phyloP scores from a whole-genome alignment of 53 echinoderm and acorn worm species.

The Mesocentrotus franciscanus region DNA sequence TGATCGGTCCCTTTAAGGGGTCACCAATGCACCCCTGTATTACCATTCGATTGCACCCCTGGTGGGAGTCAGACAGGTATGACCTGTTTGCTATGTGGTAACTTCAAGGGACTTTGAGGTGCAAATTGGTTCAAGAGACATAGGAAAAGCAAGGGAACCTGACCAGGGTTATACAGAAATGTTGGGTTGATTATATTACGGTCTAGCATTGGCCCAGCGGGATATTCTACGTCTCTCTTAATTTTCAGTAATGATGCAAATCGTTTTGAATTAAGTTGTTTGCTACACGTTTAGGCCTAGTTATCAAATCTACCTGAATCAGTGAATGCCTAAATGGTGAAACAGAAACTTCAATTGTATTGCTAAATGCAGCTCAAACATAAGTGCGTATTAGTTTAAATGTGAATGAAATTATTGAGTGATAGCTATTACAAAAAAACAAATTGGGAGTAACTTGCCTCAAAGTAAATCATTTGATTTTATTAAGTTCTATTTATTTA shows the following conservation, averaged over 20 bases:
- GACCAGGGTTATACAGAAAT: neutral
- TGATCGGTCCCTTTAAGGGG: too few species aligned
- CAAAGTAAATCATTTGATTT: too few species aligned
- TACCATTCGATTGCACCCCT: neutral
- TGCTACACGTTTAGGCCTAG: neutral
- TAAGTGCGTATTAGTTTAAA: neutral
- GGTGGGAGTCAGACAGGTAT: neutral
- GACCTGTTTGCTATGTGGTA: conserved; percentile 11
- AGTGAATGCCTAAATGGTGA: neutral
- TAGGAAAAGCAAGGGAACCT: neutral
- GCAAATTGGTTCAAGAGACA: conserved; percentile 36
- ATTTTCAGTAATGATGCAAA: conserved; percentile 8
- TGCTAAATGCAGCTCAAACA: neutral
- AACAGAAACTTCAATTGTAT: neutral
- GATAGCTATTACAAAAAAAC: too few species aligned
- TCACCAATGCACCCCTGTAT: too few species aligned
- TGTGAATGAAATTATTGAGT: too few species aligned
- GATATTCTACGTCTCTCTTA: neutral
- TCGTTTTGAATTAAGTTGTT: neutral
- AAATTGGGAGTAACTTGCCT: too few species aligned
- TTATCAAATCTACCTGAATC: too few species aligned
- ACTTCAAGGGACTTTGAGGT: neutral
- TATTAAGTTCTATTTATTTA: too few species aligned
- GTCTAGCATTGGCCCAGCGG: neutral
- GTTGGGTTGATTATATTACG: neutral